Conservation (phyloP, 2,888 invertebrate species). For the Sacculina carcini region DNA sequence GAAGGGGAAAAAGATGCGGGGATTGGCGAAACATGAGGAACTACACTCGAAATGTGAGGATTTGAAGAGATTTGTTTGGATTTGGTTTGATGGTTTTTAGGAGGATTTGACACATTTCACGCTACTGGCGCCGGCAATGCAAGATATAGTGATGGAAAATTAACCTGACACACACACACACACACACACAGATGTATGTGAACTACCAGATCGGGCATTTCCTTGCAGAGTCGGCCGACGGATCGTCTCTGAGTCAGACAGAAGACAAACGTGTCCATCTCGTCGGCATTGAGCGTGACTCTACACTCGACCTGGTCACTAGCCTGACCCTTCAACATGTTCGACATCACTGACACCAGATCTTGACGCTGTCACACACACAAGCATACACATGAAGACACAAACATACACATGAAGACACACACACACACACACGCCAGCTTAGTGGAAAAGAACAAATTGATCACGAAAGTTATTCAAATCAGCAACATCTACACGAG, state of each 20-base stretch:
- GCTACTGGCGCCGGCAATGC: too few relatives aligned
- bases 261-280: conserved; percentile 80
- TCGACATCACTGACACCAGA: conserved; percentile 56
- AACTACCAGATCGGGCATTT: conserved; percentile 67
- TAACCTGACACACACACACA: too few relatives aligned
- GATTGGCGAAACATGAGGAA: too few relatives aligned
- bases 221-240: conserved; percentile 48
- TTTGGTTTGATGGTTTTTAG: too few relatives aligned
- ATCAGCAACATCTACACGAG: too few relatives aligned
- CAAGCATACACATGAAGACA: not conserved
- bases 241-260: conserved; percentile 73
- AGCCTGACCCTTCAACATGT: conserved; percentile 53
- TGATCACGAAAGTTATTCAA: too few relatives aligned
- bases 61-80: too few relatives aligned
- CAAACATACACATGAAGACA: not conserved
- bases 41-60: too few relatives aligned
- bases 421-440: not conserved
- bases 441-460: not conserved
- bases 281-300: conserved; percentile 61
- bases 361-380: conserved; percentile 63
- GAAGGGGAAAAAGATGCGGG: too few relatives aligned
- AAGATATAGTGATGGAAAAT: too few relatives aligned
- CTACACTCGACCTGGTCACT: conserved; percentile 64
- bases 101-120: too few relatives aligned
- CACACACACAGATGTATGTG: too few relatives aligned